Evolutionary conservation across 2,888 invertebrate genomes (phyloP), one percentile per base, ranked within the genome.

Genomic region (Amphimallon solstitiale): DNA sequence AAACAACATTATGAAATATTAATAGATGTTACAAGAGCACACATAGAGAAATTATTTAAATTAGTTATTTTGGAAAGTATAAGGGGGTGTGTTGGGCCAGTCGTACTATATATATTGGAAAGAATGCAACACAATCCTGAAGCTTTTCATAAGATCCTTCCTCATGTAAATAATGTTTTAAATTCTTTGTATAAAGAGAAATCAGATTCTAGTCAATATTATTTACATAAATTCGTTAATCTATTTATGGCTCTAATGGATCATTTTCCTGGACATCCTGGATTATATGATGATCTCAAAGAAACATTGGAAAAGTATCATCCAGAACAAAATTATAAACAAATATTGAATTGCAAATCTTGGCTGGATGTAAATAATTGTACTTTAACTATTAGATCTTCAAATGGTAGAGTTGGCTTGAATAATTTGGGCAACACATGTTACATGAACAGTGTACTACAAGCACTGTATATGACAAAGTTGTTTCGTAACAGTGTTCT

Each of bases 361-460:
- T 85, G 85, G 85, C 71, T 76, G 5, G 79, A 80, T 21, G 73
- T 74, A 21, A 69, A 72, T 9, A 74, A 72, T 63, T 70, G 77
- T 0, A 65, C 72, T 7, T 70, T 75, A 9, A 56, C 75, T 12
- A 68, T 72, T 46, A 73, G 71, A 37, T 78, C 79, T 67, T 75
- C 80, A 5, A 75, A 82, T 9, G 84, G 84, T 67, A 87, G 90
- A 83, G 91, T 92, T 2, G 94, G 94, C 1, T 85, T 95, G 17
- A 86, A 89, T 38, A 95, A 95, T 84, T 85, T 94, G 40, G 94
- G 94, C 23, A 95, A 94, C 76, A 94, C 94, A 0, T 95, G 95
- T 80, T 95, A 94, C 75, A 92, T 94, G 91, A 95, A 95, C 82
- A 93, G 93, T 78, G 90, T 94, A 1, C 82, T 94, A 67, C 95